These are phyloP conservation scores for Trissoscelio sp. DNA, from an alignment of 2,888 invertebrate genomes.

Conservation along the genomic window DNA sequence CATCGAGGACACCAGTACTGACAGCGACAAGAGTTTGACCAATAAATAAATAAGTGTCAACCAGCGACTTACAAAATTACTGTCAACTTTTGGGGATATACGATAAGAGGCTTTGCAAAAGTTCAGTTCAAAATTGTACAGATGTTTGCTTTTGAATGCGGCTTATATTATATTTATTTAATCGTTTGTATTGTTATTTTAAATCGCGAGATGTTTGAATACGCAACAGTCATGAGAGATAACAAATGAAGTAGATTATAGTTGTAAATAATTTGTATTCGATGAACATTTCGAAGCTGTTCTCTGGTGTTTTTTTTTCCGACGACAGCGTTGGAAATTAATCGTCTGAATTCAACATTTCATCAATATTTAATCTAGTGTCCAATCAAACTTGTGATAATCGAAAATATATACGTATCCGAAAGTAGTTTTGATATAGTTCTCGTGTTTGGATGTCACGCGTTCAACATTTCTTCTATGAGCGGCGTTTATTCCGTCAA, in stretches of 20 bases:
- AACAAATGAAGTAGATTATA: conserved; percentile 19
- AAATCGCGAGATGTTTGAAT: background rate
- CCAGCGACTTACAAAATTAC: background rate
- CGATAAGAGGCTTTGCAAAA: background rate
- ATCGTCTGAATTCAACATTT: conserved; percentile 18
- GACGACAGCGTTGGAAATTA: conserved; percentile 4
- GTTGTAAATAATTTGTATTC: conserved; percentile 20
- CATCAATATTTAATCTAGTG: conserved; percentile 30
- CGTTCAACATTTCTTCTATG: conserved; percentile 30
- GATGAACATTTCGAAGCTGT: background rate
- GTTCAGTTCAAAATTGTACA: conserved; percentile 26
- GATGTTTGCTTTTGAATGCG: conserved; percentile 10
- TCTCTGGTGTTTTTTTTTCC: conserved; percentile 4
- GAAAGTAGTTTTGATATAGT: conserved; percentile 42
- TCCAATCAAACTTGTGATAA: conserved; percentile 44
- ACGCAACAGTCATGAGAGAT: conserved; percentile 4
- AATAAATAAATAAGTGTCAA: conserved; percentile 17
- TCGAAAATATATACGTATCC: conserved; percentile 34
- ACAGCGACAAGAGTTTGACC: background rate
- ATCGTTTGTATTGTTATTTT: background rate
- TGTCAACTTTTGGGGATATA: background rate
- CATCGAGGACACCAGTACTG: conserved; percentile 9
- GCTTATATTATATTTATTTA: conserved; percentile 24
- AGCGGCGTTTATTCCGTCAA: conserved; percentile 9
- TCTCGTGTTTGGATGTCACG: conserved; percentile 29